Percentiles rank a stretch among this genome's conserved stretches.
Conservation (phyloP, 2,797 vertebrate species). For the Rhyacichthys aspro region DNA sequence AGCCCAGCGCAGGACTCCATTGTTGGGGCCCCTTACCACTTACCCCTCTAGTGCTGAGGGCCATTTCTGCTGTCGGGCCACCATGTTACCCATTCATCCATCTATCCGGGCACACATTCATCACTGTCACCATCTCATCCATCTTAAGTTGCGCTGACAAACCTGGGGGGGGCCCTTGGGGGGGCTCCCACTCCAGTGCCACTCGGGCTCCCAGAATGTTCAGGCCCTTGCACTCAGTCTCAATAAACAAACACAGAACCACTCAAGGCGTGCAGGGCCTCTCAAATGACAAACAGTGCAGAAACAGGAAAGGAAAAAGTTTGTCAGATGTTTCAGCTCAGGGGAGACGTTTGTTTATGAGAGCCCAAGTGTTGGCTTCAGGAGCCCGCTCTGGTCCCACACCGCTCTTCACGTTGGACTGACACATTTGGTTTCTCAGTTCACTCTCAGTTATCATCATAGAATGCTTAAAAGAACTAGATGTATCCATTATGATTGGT, state of each 20-base stretch:
- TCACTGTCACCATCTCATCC: constrained; percentile 80
- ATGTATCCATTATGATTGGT: too few species aligned
- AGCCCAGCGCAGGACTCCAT: constrained; percentile 50
- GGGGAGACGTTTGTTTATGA: constrained; percentile 54
- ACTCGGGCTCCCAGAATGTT: constrained; percentile 69
- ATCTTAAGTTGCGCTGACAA: constrained; percentile 75
- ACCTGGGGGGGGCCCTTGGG: constrained; percentile 31
- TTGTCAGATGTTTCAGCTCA: constrained; percentile 58
- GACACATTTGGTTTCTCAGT: constrained; percentile 35
- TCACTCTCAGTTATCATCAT: too few species aligned
- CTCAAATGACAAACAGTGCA: constrained; percentile 73
- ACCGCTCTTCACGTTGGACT: constrained; percentile 36
- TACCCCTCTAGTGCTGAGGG: constrained; percentile 67
- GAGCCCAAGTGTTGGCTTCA: constrained; percentile 19
- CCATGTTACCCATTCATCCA: constrained; percentile 79
- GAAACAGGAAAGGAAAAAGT: constrained; percentile 33
- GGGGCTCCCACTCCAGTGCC: constrained; percentile 63
- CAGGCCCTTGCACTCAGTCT: constrained; percentile 73
- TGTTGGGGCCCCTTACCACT: constrained; percentile 45
- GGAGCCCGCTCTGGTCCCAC: constrained; percentile 14
- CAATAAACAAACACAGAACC: constrained; percentile 82
- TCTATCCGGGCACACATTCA: constrained; percentile 71
- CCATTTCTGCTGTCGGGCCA: constrained; percentile 70
- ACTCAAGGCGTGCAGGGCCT: constrained; percentile 69
- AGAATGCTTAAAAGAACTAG: too few species aligned